Evolutionary conservation across 2,888 invertebrate species (phyloP).

Genomic region (Microchrysa polita): DNA sequence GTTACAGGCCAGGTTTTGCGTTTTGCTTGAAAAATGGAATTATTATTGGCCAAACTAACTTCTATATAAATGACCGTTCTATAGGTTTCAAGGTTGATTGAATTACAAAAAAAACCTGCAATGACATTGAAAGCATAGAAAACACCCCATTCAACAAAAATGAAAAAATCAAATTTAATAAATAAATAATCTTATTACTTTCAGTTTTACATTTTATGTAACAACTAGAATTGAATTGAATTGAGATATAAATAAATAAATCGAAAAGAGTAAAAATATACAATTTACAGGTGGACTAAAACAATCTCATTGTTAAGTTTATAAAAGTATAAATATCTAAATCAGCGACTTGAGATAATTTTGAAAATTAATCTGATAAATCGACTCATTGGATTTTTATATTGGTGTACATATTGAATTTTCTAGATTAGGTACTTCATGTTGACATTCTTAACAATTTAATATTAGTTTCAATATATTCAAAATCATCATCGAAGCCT

Average conservation of each 20-base stretch:
- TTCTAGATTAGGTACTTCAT: conserved; percentile 3
- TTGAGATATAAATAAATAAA: conserved; percentile 34
- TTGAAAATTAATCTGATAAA: neutral
- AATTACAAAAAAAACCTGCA: too few relatives aligned
- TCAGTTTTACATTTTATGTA: conserved; percentile 29
- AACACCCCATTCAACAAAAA: too few relatives aligned
- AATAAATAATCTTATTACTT: neutral
- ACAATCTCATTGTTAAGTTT: conserved; percentile 12
- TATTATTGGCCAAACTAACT: too few relatives aligned
- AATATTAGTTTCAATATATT: neutral
- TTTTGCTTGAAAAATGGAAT: too few relatives aligned
- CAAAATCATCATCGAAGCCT: neutral
- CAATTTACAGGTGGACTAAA: neutral
- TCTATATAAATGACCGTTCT: too few relatives aligned
- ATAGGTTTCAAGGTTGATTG: too few relatives aligned
- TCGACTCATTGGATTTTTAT: neutral
- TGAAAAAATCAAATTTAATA: neutral
- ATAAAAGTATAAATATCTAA: too few relatives aligned
- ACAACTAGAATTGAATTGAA: conserved; percentile 27
- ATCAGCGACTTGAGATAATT: neutral
- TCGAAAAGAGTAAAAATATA: conserved; percentile 30
- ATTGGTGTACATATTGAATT: neutral
- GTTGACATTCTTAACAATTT: conserved; percentile 1
- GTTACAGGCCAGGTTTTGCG: too few relatives aligned
- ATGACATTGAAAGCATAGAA: too few relatives aligned